Base-by-base conservation (phyloP, 1,140 invertebrate genomes). In the Drosophila paulistorum region DNA sequence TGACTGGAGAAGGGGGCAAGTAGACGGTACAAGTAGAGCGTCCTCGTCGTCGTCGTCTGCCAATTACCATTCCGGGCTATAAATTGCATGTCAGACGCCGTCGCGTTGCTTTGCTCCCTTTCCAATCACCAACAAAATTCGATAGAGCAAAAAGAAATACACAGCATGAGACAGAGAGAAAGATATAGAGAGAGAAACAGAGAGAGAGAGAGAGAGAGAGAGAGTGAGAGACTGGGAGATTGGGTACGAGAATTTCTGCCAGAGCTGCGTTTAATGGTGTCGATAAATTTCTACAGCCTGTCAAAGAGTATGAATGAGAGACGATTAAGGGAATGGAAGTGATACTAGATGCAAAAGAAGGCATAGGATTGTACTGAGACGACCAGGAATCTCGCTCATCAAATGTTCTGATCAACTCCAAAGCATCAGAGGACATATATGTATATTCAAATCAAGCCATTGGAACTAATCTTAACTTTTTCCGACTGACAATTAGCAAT, bases 181-280 rank as follows among this genome's bases (percentile, higher is more conserved):
- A 23, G 45, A 51, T 17, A 11, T 2, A 48, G 45, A 17, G 14
- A 17, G 45, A 9, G 2, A 10, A 10, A 17, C 17, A 20, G 45
- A 23, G 2, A 10, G 45, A 13, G 37, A n/a, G n/a, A 48, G 45
- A 17, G 14, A 17, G 45, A 9, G 2, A 10, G 17, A 17, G 0
- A 20, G 45, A 23, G 2, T 3, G 45, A 13, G 37, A 39, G 37
- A 13, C 11, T 3, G 37, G 3, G 37, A 5, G 0, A 0, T 11
- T 30, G 30, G 35, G 35, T 37, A 37, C 35, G 35, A 37, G 23
- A 57, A 13, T 39, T 11, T 11, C 11, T 39, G 60, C 59, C 72
- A 76, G 70, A 74, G 72, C 81, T 89, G 84, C 83, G 79, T 79
- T 87, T 87, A 87, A 87, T 87, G 84, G 84, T 69, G 65, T 54